Evolutionary conservation across 2,113 vertebrate genomes (phyloP).

Genomic region (human (Homo sapiens)): DNA sequence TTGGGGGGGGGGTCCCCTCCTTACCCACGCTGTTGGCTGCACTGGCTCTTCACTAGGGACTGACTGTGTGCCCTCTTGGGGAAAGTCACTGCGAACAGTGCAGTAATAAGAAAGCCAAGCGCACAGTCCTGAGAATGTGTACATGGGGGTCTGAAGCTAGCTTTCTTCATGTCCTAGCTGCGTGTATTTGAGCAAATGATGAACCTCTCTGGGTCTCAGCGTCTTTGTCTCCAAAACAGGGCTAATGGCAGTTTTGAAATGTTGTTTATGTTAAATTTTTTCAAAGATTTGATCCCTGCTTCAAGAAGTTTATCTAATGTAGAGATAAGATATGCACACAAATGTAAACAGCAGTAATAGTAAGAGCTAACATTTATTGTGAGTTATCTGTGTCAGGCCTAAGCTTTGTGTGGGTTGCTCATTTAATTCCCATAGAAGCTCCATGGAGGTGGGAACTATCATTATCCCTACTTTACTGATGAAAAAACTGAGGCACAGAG

Average conservation of each 20-base stretch:
- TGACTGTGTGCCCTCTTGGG: neutral
- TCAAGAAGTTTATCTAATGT: neutral
- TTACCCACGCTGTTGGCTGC: accelerated
- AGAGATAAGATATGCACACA: neutral
- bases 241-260: neutral
- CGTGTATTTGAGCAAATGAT: neutral
- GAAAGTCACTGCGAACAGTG: neutral
- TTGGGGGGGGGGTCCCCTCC: no score
- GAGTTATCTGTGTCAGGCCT: neutral
- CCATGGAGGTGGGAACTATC: neutral
- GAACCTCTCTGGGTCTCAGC: neutral
- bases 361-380: neutral
- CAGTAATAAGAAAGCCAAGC: neutral
- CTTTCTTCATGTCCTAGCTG: neutral
- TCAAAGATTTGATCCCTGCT: neutral
- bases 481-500: neutral
- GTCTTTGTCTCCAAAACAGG: neutral
- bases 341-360: neutral
- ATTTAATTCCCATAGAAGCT: neutral
- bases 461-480: neutral
- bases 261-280: neutral
- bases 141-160: neutral
- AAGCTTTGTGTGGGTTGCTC: neutral
- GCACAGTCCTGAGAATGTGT: neutral
- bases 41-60: neutral